Percentiles rank a stretch among this genome's conserved stretches.
phyloP scores from a whole-genome alignment of 2,113 vertebrate genomes.

The Engraulis encrasicolus region DNA sequence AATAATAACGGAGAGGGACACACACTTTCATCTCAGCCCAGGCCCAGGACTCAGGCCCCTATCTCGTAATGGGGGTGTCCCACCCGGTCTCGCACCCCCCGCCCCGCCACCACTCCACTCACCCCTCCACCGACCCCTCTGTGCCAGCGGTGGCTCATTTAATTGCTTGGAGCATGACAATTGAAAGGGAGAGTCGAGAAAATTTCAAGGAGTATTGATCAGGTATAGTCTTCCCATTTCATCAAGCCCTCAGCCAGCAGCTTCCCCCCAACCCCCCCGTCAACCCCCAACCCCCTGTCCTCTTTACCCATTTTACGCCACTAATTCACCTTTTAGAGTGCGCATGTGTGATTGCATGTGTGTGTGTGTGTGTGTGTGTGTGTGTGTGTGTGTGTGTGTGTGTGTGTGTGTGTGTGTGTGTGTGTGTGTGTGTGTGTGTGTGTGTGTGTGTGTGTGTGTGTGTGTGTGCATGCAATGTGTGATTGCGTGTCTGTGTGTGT shows the following conservation, averaged over 20 bases:
- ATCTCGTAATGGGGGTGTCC: slow-evolving; percentile 37
- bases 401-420: slow-evolving; percentile 31
- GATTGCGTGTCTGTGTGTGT: neutral
- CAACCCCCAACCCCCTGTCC: slow-evolving; percentile 59
- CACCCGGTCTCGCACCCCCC: neutral
- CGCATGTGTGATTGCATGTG: slow-evolving; percentile 43
- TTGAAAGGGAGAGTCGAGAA: slow-evolving; percentile 72
- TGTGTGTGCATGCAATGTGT: neutral
- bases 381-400: slow-evolving; percentile 53
- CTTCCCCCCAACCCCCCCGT: neutral
- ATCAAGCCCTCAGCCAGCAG: slow-evolving; percentile 54
- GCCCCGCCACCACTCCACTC: slow-evolving; percentile 47
- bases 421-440: slow-evolving; percentile 36
- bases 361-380: slow-evolving; percentile 61
- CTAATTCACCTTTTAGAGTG: slow-evolving; percentile 73
- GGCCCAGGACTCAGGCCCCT: too few relatives aligned
- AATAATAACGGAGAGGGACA: slow-evolving; percentile 41
- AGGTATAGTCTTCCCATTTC: slow-evolving; percentile 75
- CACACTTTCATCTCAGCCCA: slow-evolving; percentile 30
- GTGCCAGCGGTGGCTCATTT: slow-evolving; percentile 54
- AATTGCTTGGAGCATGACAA: slow-evolving; percentile 79
- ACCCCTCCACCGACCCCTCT: slow-evolving; percentile 45
- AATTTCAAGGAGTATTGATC: slow-evolving; percentile 78
- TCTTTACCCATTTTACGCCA: slow-evolving; percentile 75
- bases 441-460: slow-evolving; percentile 16